Evolutionary conservation across 2,888 invertebrate genomes (phyloP).

Genomic region (Cryptocephalus moraei): DNA sequence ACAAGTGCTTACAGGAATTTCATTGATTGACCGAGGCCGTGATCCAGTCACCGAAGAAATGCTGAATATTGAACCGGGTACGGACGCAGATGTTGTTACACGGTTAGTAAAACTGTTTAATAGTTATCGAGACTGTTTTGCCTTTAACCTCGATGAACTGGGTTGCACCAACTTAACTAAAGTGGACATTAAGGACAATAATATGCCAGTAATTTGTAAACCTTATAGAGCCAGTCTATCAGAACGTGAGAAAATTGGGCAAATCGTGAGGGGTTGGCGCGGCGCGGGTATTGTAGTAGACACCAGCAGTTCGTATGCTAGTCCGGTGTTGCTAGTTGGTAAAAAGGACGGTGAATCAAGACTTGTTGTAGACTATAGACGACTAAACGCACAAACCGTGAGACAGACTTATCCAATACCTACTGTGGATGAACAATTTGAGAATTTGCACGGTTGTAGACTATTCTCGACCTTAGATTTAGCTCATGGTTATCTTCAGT

Average conservation of each 20-base stretch:
- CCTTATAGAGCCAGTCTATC: conserved; percentile 7
- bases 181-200: conserved; percentile 9
- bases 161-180: too few species aligned
- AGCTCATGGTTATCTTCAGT: conserved; percentile 3
- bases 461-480: conserved; percentile 1
- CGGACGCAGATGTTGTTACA: too few species aligned
- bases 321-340: conserved; percentile 14
- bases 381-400: conserved; percentile 2
- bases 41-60: too few species aligned
- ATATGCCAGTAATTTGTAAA: too few species aligned
- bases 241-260: conserved; percentile 6
- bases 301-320: conserved; percentile 8
- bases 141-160: too few species aligned
- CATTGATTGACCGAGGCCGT: too few species aligned
- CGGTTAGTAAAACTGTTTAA: too few species aligned
- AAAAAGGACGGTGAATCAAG: conserved; percentile 14
- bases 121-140: too few species aligned
- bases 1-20: too few species aligned
- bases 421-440: background rate
- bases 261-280: too few species aligned
- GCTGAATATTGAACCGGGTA: too few species aligned
- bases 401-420: conserved; percentile 1
- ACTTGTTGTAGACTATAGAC: conserved; percentile 2
- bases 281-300: too few species aligned
- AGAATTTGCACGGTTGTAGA: background rate